Percentiles rank a stretch among this genome's conserved stretches.
phyloP scores from a whole-genome alignment of 2,888 invertebrate genomes.

The Eupeodes luniger region DNA sequence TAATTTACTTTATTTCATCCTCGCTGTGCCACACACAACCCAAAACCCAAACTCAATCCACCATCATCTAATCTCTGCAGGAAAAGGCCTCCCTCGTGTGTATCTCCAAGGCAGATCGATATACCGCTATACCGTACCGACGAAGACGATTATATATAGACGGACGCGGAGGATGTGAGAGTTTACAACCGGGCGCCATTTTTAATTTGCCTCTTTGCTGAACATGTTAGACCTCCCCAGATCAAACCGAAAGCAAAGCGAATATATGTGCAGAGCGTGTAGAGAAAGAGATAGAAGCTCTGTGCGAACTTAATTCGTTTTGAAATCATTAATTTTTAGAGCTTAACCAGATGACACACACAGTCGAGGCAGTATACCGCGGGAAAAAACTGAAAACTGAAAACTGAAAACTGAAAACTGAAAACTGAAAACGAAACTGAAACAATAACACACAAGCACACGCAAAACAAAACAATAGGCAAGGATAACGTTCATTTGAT shows the following conservation, averaged over 20 bases:
- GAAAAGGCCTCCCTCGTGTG: slow-evolving; percentile 50
- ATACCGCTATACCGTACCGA: slow-evolving; percentile 60
- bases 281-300: slow-evolving; percentile 35
- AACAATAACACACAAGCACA: slow-evolving; percentile 61
- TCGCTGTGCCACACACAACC: neutral
- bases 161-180: slow-evolving; percentile 47
- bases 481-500: slow-evolving; percentile 69
- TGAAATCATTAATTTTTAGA: slow-evolving; percentile 84
- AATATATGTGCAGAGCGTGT: neutral
- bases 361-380: slow-evolving; percentile 68
- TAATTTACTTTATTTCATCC: slow-evolving; percentile 61
- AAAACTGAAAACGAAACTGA: neutral
- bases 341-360: slow-evolving; percentile 84
- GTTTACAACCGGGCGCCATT: slow-evolving; percentile 73
- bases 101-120: slow-evolving; percentile 58
- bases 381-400: slow-evolving; percentile 1
- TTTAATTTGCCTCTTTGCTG: slow-evolving; percentile 53
- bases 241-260: slow-evolving; percentile 1
- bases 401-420: neutral
- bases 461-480: slow-evolving; percentile 70
- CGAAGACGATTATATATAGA: neutral
- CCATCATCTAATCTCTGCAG: neutral
- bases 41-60: neutral
- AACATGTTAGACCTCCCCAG: slow-evolving; percentile 1
- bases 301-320: slow-evolving; percentile 69